Evolutionary conservation across 2,888 invertebrate genomes (phyloP).

Genomic region (Metopia argyrocephala): DNA sequence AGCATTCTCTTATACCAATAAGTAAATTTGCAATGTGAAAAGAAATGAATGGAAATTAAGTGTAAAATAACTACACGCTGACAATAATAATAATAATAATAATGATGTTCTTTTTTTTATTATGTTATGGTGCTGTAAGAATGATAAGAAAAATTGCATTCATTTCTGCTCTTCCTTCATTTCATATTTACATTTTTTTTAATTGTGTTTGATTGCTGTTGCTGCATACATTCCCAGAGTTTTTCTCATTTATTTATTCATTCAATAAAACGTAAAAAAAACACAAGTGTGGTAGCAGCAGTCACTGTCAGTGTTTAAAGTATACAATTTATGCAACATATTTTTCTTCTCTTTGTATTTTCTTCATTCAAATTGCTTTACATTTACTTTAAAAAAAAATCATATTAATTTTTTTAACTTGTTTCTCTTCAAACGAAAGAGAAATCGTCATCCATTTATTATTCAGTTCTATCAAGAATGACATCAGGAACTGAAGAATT

Average conservation of each 20-base stretch:
- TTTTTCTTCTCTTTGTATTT: neutral
- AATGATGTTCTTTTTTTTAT: constrained; percentile 19
- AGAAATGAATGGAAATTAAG: constrained; percentile 47
- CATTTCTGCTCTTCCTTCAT: neutral
- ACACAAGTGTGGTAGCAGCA: neutral
- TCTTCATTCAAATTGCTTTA: constrained; percentile 48
- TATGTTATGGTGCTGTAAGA: neutral
- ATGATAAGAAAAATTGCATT: neutral
- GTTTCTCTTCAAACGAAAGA: constrained; percentile 56
- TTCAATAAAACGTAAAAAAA: constrained; percentile 29
- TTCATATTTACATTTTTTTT: neutral
- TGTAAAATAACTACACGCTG: constrained; percentile 47
- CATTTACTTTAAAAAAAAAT: constrained; percentile 56
- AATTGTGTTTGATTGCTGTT: neutral
- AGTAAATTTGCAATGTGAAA: constrained; percentile 2
- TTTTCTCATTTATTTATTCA: neutral
- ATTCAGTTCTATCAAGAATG: constrained; percentile 50
- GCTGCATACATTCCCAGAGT: neutral
- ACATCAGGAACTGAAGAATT: too few relatives aligned
- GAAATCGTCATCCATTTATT: constrained; percentile 56
- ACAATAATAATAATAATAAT: constrained; percentile 48
- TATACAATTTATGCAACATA: constrained; percentile 47
- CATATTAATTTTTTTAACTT: constrained; percentile 51
- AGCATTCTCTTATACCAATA: neutral
- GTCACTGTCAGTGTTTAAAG: constrained; percentile 14